Conservation (phyloP, 2,888 invertebrate genomes). For the Tachina grossa region DNA sequence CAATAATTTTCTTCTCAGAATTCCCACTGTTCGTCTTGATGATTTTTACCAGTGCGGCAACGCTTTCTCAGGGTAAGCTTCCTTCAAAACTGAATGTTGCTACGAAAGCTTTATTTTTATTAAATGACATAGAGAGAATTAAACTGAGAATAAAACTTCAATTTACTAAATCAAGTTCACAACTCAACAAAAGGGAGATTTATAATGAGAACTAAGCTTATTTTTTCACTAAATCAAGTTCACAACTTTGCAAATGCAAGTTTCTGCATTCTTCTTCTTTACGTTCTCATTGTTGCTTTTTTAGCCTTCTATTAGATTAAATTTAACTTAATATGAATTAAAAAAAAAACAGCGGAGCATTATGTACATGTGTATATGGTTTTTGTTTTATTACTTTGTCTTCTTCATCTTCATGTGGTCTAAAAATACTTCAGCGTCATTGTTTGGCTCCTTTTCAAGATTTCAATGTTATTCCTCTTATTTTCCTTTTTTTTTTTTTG, state of each 20-base stretch:
- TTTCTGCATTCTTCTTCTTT: slow-evolving; percentile 7
- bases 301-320: slow-evolving; percentile 42
- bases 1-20: neutral
- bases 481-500: neutral
- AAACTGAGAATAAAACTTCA: slow-evolving; percentile 18
- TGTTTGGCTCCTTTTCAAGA: slow-evolving; percentile 45
- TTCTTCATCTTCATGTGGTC: slow-evolving; percentile 36
- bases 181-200: neutral
- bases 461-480: slow-evolving; percentile 32
- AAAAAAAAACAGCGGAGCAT: neutral
- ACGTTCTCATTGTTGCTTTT: neutral
- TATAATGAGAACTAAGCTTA: slow-evolving; percentile 33
- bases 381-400: slow-evolving; percentile 20
- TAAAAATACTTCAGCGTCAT: slow-evolving; percentile 59
- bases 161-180: slow-evolving; percentile 27
- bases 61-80: neutral
- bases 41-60: neutral
- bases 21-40: neutral
- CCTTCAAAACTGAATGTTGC: neutral
- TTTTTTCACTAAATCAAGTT: slow-evolving; percentile 50
- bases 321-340: neutral
- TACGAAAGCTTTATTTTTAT: slow-evolving; percentile 19
- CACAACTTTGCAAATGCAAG: slow-evolving; percentile 38
- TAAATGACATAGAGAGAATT: neutral
- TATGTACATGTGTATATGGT: neutral